Conservation (phyloP, 2,888 invertebrate genomes). For the Yponomeuta evonymella region DNA sequence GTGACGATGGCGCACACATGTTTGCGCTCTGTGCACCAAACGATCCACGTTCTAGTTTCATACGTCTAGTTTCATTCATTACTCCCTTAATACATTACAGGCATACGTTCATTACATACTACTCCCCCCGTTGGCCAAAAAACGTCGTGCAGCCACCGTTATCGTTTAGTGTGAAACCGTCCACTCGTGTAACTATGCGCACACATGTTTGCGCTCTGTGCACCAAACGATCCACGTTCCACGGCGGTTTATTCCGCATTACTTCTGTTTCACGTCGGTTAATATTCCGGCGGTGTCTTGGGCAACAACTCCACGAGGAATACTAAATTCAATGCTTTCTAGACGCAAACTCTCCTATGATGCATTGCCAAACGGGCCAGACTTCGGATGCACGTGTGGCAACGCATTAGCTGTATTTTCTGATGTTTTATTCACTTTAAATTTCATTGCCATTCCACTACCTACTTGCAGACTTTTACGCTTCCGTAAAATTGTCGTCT, state of each 20-base stretch:
- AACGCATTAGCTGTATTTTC: not conserved
- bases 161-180: not conserved
- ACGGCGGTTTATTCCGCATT: constrained; percentile 63
- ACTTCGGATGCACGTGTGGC: not conserved
- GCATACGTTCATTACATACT: no score
- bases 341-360: constrained; percentile 16
- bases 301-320: constrained; percentile 48
- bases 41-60: constrained; percentile 41
- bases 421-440: not conserved
- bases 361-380: not conserved
- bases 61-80: no score
- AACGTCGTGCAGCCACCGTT: no score
- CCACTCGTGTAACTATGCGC: not conserved
- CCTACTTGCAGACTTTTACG: not conserved
- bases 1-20: not conserved
- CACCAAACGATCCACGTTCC: constrained; percentile 41
- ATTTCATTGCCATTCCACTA: not conserved
- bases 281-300: constrained; percentile 56
- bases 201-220: not conserved
- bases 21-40: not conserved
- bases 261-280: constrained; percentile 55
- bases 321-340: constrained; percentile 52
- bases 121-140: not conserved
- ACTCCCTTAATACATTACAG: no score
- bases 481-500: no score